phyloP scores from a whole-genome alignment of 2,797 vertebrate genomes.

The Chlorospingus semifuscus region DNA sequence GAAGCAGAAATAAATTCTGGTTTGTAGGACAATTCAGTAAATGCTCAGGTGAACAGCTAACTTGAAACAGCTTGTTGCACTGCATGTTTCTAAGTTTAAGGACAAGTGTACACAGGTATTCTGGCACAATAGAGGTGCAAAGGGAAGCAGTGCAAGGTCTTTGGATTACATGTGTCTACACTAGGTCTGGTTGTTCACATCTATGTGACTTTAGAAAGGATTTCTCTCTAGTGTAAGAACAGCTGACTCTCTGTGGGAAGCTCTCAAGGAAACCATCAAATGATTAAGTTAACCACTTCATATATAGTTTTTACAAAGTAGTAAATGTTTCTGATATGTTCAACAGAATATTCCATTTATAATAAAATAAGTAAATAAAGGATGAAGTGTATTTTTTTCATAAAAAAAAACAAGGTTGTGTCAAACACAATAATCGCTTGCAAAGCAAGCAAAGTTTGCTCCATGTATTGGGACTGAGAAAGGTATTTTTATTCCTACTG shows the following conservation, averaged over 20 bases:
- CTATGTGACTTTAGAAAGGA: background rate
- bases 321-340: constrained; percentile 4
- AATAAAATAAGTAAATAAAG: background rate
- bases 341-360: background rate
- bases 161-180: background rate
- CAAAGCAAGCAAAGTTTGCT: background rate
- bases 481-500: background rate
- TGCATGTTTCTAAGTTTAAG: background rate
- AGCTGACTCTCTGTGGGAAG: background rate
- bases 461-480: background rate
- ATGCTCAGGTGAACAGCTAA: background rate
- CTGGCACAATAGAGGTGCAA: background rate
- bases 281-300: background rate
- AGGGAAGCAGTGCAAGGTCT: background rate
- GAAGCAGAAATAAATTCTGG: background rate
- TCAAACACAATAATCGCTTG: background rate
- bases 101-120: background rate
- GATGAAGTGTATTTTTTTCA: background rate
- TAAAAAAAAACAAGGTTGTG: background rate
- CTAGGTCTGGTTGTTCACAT: background rate
- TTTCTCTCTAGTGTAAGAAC: background rate
- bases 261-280: background rate
- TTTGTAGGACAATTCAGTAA: background rate
- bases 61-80: background rate
- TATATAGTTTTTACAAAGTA: background rate